A percentile compares a stretch with the other conserved stretches of the same genome.
These are phyloP conservation scores for Sphinx pinastri DNA, from an alignment of 2,888 invertebrate species.

Conservation along the genomic window DNA sequence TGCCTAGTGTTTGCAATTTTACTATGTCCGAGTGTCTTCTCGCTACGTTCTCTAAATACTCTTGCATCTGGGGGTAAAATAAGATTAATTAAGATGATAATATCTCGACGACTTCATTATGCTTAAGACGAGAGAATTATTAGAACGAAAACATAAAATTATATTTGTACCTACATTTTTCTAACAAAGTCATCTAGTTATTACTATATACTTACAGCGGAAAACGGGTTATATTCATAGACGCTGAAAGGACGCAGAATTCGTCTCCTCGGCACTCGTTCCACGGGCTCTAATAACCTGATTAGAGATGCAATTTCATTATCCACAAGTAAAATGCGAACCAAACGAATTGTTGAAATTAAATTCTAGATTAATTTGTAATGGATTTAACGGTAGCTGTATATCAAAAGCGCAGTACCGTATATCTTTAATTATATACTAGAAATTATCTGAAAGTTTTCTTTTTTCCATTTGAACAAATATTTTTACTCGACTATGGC, in stretches of 20 bases:
- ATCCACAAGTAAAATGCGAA: background rate
- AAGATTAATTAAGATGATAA: background rate
- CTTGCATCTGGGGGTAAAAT: conserved; percentile 54
- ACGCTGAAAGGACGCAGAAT: conserved; percentile 49
- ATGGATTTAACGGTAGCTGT: background rate
- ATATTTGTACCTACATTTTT: too few relatives aligned
- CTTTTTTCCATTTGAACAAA: too few relatives aligned
- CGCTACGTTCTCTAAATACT: conserved; percentile 53
- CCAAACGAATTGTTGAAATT: background rate
- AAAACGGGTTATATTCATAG: conserved; percentile 61
- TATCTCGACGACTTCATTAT: background rate
- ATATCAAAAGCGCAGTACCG: background rate
- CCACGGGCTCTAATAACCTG: conserved; percentile 53
- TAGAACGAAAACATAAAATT: too few relatives aligned
- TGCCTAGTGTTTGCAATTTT: conserved; percentile 77
- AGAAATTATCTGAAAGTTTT: background rate
- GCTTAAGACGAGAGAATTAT: too few relatives aligned
- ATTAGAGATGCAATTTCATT: conserved; percentile 16
- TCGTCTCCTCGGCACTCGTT: conserved; percentile 59
- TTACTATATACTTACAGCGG: conserved; percentile 52
- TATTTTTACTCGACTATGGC: too few relatives aligned
- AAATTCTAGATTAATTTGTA: background rate
- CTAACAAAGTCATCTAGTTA: background rate
- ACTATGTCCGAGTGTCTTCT: conserved; percentile 69
- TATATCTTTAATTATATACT: background rate